phyloP scores from a whole-genome alignment of 2,888 invertebrate species.

The Pardosa pseudoannulata region DNA sequence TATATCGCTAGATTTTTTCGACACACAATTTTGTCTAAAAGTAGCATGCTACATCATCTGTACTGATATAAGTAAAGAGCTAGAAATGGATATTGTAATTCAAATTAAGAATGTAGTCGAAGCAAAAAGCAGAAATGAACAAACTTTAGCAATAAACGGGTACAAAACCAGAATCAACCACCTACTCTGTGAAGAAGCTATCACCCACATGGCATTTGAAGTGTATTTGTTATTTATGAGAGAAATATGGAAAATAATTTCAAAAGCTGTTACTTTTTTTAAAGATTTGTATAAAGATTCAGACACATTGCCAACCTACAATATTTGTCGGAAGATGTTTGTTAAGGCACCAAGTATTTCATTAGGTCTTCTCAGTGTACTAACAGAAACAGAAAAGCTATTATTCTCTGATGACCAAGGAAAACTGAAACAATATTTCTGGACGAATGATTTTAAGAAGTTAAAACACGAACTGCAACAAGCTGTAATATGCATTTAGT shows the following conservation, averaged over 20 bases:
- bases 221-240: constrained; percentile 22
- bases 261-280: background rate
- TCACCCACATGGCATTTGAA: constrained; percentile 36
- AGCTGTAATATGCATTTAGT: background rate
- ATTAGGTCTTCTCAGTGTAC: constrained; percentile 15
- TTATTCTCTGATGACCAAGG: constrained; percentile 31
- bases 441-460: constrained; percentile 3
- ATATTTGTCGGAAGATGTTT: background rate
- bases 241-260: constrained; percentile 26
- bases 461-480: constrained; percentile 21
- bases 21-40: constrained; percentile 23
- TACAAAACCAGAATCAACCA: background rate
- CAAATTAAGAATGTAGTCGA: background rate
- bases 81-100: background rate
- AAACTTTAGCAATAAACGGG: background rate
- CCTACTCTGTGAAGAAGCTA: background rate
- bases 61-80: constrained; percentile 8
- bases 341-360: background rate
- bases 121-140: background rate
- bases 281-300: background rate
- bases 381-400: constrained; percentile 43
- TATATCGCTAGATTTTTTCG: background rate
- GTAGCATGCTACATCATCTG: constrained; percentile 21
- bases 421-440: constrained; percentile 25
- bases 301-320: background rate